Evolutionary conservation across 2,113 vertebrate species (phyloP), one percentile per base, ranked within the genome.

Genomic region (Thamnaconus septentrionalis): DNA sequence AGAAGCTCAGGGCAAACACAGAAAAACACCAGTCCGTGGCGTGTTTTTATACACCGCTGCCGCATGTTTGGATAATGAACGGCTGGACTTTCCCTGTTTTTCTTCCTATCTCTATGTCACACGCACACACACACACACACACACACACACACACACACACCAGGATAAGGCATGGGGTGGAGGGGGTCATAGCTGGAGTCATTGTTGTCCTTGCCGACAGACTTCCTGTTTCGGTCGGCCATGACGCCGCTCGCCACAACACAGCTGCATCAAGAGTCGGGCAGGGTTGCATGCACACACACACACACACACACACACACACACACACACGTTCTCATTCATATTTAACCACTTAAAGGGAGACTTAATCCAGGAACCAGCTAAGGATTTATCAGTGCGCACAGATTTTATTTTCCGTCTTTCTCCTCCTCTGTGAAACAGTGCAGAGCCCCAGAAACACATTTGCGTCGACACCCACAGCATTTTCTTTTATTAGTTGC

Each of bases 161-260:
- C 59, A 59, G 71, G 74, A 82, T 69, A 75, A 64, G 64, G 63
- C 54, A 5, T 4, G 82, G 89, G 90, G 87, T 82, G 88, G 86
- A 81, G 85, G 43, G 9, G 88, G 83, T 90, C 85, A 85, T 8
- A 83, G 88, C 79, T 85, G 48, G 57, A 72, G 75, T 85, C 87
- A 92, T 93, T 92, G 92, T 92, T 92, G 75, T 88, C 88, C 77
- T 87, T 85, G 73, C 72, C 50, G 67, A 85, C 88, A 88, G 80
- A 88, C 88, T 90, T 93, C 92, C 92, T 91, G 89, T 89, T 90
- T 58, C 60, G 81, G 59, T 71, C 69, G 67, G 78, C 71, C 73
- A 62, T 73, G 79, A 86, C 87, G 79, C 78, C 85, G 74, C 70
- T 78, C 73, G 43, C 75, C 78, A 76, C 78, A 73, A 89, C 83